These are phyloP conservation scores for Cydia pomonella DNA, from an alignment of 1,140 invertebrate genomes.

Conservation along the genomic window DNA sequence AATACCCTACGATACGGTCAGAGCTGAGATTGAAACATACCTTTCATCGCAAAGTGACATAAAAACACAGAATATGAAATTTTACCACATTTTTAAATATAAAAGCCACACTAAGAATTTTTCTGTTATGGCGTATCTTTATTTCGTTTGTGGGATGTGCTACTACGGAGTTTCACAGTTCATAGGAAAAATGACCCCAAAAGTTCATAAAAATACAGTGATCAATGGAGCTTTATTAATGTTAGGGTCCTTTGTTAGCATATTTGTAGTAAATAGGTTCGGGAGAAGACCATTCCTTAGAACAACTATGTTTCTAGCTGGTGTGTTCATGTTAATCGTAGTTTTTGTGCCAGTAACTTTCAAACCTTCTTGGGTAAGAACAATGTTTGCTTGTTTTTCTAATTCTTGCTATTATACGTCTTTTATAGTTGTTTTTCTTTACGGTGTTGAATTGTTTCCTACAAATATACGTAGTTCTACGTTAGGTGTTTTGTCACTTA, in stretches of 20 bases:
- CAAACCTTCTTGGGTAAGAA: slow-evolving; percentile 2
- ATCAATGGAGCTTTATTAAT: slow-evolving; percentile 70
- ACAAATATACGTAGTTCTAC: slow-evolving; percentile 81
- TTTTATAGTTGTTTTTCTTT: slow-evolving; percentile 81
- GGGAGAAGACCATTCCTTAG: slow-evolving; percentile 6
- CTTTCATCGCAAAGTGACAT: not conserved
- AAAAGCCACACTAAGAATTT: not conserved
- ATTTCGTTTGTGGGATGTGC: slow-evolving; percentile 84
- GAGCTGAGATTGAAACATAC: slow-evolving; percentile 14
- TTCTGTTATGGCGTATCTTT: slow-evolving; percentile 81
- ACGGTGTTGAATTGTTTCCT: slow-evolving; percentile 81
- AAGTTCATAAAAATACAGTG: slow-evolving; percentile 85
- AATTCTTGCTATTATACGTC: slow-evolving; percentile 72
- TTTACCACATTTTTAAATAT: slow-evolving; percentile 17
- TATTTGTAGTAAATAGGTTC: not conserved
- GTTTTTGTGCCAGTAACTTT: not conserved
- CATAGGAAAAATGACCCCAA: slow-evolving; percentile 82
- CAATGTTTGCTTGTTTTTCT: not conserved
- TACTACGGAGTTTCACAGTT: slow-evolving; percentile 86
- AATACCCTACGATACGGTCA: not conserved
- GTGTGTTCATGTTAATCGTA: not conserved
- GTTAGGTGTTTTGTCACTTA: slow-evolving; percentile 78
- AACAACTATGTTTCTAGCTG: not conserved
- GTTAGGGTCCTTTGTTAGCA: not conserved
- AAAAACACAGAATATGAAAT: not conserved